A percentile compares a stretch with the other conserved stretches of the same genome.
phyloP scores from a whole-genome alignment of 2,888 invertebrate species.

The Idaea aversata region DNA sequence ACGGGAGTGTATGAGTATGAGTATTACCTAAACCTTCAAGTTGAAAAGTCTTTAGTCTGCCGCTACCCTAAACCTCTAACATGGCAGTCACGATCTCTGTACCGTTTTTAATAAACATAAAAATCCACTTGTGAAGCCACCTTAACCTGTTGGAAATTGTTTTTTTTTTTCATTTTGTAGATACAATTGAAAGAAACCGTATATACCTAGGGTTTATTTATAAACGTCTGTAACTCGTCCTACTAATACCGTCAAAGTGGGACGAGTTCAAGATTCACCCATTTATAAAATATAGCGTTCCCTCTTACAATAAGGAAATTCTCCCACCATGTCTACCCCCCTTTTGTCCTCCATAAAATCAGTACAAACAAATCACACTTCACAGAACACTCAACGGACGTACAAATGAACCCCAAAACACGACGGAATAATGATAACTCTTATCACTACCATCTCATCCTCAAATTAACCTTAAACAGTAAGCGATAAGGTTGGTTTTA shows the following conservation, averaged over 20 bases:
- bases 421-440: background rate
- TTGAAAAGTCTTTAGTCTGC: background rate
- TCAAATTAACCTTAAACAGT: background rate
- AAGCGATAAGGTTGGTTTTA: background rate
- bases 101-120: background rate
- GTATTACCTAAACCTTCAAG: too few species aligned
- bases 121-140: background rate
- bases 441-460: background rate
- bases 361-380: background rate
- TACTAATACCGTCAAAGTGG: too few species aligned
- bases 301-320: background rate
- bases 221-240: too few species aligned
- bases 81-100: background rate
- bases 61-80: background rate
- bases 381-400: background rate
- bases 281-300: background rate
- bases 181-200: background rate
- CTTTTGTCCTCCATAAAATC: background rate
- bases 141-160: background rate
- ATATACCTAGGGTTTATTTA: background rate
- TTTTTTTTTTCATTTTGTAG: background rate
- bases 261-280: background rate
- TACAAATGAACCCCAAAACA: slow-evolving; percentile 1
- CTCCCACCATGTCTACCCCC: background rate
- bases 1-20: too few species aligned